Evolutionary conservation across 2,888 invertebrate species (phyloP).

Genomic region (Phortica magna): DNA sequence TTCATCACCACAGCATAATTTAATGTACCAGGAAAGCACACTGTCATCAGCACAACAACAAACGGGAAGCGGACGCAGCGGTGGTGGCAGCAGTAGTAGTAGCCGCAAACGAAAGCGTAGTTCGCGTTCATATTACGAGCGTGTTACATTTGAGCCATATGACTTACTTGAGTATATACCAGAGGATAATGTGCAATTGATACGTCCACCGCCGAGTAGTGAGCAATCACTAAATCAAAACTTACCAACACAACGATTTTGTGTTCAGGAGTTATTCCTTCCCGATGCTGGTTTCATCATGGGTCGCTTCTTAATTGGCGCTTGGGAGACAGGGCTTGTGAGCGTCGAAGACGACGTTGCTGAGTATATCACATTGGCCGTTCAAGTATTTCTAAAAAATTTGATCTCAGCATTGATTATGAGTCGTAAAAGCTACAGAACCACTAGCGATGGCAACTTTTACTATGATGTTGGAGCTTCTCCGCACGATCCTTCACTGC

Average conservation of each 20-base stretch:
- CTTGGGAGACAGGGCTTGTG: slow-evolving; percentile 93
- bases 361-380: slow-evolving; percentile 88
- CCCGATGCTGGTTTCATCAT: slow-evolving; percentile 91
- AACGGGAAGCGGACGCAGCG: slow-evolving; percentile 42
- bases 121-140: slow-evolving; percentile 79
- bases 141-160: slow-evolving; percentile 81
- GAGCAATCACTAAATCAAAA: slow-evolving; percentile 70
- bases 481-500: slow-evolving; percentile 88
- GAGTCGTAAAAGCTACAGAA: slow-evolving; percentile 89
- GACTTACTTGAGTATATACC: slow-evolving; percentile 82
- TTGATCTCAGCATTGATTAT: slow-evolving; percentile 87
- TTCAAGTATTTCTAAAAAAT: slow-evolving; percentile 89
- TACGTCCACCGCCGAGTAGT: slow-evolving; percentile 62
- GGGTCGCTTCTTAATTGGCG: slow-evolving; percentile 89
- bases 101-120: slow-evolving; percentile 79
- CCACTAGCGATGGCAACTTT: slow-evolving; percentile 84
- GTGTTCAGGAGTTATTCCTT: slow-evolving; percentile 86
- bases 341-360: slow-evolving; percentile 91
- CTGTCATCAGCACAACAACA: not conserved
- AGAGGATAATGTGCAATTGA: slow-evolving; percentile 76
- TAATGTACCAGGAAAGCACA: slow-evolving; percentile 35
- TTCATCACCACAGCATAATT: slow-evolving; percentile 59
- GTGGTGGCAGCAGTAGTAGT: slow-evolving; percentile 34
- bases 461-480: slow-evolving; percentile 89
- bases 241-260: slow-evolving; percentile 79